Evolutionary conservation across 2,888 invertebrate species (phyloP).

Genomic region (Euproctis similis): DNA sequence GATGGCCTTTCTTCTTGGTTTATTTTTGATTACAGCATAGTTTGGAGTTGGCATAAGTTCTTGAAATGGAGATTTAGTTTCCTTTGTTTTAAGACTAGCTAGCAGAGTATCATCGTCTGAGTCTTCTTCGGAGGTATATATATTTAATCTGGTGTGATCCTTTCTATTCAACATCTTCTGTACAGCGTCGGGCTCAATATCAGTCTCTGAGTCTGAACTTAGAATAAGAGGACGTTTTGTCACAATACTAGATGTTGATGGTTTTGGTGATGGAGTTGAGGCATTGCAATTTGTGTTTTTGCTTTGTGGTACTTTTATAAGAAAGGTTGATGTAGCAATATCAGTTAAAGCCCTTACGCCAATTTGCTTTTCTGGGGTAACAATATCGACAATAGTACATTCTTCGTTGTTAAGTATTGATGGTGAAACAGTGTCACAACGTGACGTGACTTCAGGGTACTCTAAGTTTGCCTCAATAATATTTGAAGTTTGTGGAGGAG

Average conservation of each 20-base stretch:
- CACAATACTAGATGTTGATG: constrained; percentile 2
- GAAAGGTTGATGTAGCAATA: constrained; percentile 1
- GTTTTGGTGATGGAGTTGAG: constrained; percentile 2
- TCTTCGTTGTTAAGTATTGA: constrained; percentile 3
- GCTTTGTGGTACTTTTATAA: neutral
- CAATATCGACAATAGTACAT: constrained; percentile 2
- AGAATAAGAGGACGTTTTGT: constrained; percentile 2
- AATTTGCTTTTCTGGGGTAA: constrained; percentile 1
- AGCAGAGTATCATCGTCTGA: constrained; percentile 2
- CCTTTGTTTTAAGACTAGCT: constrained; percentile 3
- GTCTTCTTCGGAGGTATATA: constrained; percentile 2
- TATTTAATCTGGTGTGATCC: constrained; percentile 1
- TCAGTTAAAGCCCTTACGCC: constrained; percentile 2
- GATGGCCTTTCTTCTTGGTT: constrained; percentile 10
- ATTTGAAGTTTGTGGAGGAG: constrained; percentile 2
- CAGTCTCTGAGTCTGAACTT: constrained; percentile 2
- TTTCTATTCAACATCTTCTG: constrained; percentile 1
- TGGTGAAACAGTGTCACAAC: constrained; percentile 1
- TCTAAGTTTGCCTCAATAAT: constrained; percentile 3
- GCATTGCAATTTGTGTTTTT: constrained; percentile 1
- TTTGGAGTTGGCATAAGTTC: constrained; percentile 12
- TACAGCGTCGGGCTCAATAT: constrained; percentile 1
- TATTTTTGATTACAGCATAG: constrained; percentile 6
- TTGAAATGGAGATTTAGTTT: constrained; percentile 6
- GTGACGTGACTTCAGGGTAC: constrained; percentile 1